Base-by-base conservation (phyloP, 2,888 invertebrate genomes). In the Tachina grossa region DNA sequence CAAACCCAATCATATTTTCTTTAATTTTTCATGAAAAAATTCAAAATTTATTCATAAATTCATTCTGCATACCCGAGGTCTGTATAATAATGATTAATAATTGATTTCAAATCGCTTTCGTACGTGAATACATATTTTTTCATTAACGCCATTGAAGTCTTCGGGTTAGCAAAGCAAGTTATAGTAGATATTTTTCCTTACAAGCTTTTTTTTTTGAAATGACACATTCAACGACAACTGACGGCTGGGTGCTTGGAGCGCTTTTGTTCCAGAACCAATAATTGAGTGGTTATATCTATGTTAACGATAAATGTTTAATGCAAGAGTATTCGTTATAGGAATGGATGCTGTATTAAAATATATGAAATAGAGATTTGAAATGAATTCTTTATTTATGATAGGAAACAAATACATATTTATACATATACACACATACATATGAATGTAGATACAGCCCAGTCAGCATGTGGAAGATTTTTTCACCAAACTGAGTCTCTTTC, bases 201-300 rank as follows among this genome's bases (percentile, higher is more conserved):
- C 16, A 55, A 45, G 19, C 31, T 61, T 16, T 49, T n/a, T 61
- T 31, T 31, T 31, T 31, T 31, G 22, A 61, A 63, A 71, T 65
- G 39, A 55, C 47, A 63, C 69, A 61, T 69, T 69, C 47, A 71
- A 16, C 19, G 49, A 71, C 65, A 71, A 69, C 65, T 82, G 82
- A 47, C 82, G 77, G 82, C 82, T 82, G 82, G 11, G 75, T 45
- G 22, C 41, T 47, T 43, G 16, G 43, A 51, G 45, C 47, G 13
- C 9, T 45, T 63, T 43, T 13, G 2, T n/a, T 5, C 39, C n/a
- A n/a, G 31, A 57, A 14, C 31, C 31, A 39, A 31, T n/a, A n/a
- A 31, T 9, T 39, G 39, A 5, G 14, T 31, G 59, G 59, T 6
- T 31, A n/a, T 0, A 59, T 14, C 1, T 39, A 10, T n/a, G 9